Evolutionary conservation across 2,888 invertebrate species (phyloP), one percentile per base, ranked within the genome.

Genomic region (Synergus itoensis): DNA sequence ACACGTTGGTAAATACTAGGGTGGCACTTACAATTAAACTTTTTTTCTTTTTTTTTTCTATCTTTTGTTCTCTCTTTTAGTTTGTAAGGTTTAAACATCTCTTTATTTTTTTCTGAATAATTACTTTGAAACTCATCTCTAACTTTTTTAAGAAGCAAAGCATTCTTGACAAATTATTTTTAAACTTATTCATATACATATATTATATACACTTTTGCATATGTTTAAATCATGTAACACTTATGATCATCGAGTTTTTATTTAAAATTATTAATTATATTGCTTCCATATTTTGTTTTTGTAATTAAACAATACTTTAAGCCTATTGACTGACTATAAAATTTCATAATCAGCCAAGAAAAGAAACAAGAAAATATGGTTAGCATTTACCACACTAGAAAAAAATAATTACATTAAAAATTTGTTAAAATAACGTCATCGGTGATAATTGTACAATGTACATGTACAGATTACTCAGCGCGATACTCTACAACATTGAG

Each of bases 1-100:
- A 53, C n/a, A 53, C 16, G n/a, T 64, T 41, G 18, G 43, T 43
- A 73, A 78, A 69, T 45, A 45, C 9, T 69, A 69, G 45, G 16
- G 3, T 45, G 14, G 28, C 18, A 48, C 21, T 69, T 28, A 36
- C 9, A 69, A 28, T 28, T 28, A 28, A 28, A 28, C 28, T 28
- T 28, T 28, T 28, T 28, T 28, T 28, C 28, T 28, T 28, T 28
- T 28, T 28, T 28, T 28, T 28, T 28, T 28, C 28, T 28, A 28
- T 28, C 16, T 45, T 11, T 45, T 43, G 18, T 69, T 21, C 14
- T 67, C 45, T 67, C 48, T 9, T 14, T 14, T n/a, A n/a, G 48
- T 69, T 67, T 36, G 21, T 69, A 48, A 21, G 9, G 16, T 28
- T 69, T 28, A 48, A 3, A 48, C 48, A 14, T 67, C 21, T 28